phyloP scores from a whole-genome alignment of 2,113 vertebrate species.

The Lontra canadensis region DNA sequence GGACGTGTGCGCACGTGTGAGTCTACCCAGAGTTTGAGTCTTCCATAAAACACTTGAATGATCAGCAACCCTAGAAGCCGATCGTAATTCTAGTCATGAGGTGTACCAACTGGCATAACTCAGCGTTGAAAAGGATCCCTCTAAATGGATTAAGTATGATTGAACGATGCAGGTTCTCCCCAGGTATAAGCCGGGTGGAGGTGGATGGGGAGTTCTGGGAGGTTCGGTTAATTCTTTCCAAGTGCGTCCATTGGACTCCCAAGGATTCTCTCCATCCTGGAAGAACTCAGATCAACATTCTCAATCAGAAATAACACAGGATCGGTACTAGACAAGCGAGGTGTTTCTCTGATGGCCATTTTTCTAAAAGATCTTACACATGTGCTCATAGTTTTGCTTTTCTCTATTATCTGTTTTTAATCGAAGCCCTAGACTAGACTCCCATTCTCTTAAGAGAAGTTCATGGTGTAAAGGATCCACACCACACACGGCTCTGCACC shows the following conservation, averaged over 20 bases:
- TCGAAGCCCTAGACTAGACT: background rate
- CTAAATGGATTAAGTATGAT: background rate
- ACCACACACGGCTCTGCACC: background rate
- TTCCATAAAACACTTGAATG: background rate
- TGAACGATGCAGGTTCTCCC: background rate
- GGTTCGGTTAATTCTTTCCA: background rate
- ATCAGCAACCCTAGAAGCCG: background rate
- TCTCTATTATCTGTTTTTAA: background rate
- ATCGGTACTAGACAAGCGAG: background rate
- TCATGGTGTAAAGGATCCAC: background rate
- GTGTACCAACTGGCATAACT: background rate
- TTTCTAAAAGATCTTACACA: background rate
- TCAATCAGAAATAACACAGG: background rate
- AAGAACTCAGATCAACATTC: background rate
- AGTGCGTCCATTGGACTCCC: background rate
- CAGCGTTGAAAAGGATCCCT: background rate
- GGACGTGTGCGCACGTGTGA: rapidly evolving
- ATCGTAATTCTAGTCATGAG: constrained; percentile 21
- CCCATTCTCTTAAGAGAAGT: background rate
- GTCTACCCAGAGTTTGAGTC: background rate
- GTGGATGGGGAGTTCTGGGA: background rate
- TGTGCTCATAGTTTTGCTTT: background rate
- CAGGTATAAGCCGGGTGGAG: rapidly evolving
- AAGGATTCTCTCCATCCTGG: background rate
- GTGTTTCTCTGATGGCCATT: background rate